phyloP scores from a whole-genome alignment of 2,888 invertebrate species.

The Colletes collaris region DNA sequence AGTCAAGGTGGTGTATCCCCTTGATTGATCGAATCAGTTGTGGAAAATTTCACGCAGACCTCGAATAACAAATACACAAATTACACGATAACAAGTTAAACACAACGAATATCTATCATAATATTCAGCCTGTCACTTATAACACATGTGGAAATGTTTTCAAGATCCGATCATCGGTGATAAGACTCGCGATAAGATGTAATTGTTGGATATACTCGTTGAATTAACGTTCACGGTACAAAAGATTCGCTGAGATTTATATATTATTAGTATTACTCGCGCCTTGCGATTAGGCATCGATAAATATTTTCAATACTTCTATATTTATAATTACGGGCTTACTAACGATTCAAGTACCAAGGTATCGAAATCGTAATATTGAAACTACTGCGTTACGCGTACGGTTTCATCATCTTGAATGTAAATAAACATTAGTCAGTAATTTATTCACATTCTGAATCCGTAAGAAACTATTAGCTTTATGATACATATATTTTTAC shows the following conservation, averaged over 20 bases:
- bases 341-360: too few relatives aligned
- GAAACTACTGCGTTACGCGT: too few relatives aligned
- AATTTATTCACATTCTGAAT: too few relatives aligned
- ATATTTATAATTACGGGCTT: too few relatives aligned
- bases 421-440: too few relatives aligned
- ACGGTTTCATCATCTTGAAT: too few relatives aligned
- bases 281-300: not conserved
- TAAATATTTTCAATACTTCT: too few relatives aligned
- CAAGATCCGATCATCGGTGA: slow-evolving; percentile 1
- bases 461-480: too few relatives aligned
- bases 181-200: not conserved
- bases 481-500: too few relatives aligned
- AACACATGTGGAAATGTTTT: not conserved
- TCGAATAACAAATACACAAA: not conserved
- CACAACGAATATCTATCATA: not conserved
- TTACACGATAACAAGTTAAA: slow-evolving; percentile 3
- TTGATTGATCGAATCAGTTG: not conserved
- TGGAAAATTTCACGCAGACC: not conserved
- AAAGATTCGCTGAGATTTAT: not conserved
- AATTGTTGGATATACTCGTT: not conserved
- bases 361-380: too few relatives aligned
- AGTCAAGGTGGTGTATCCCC: too few relatives aligned
- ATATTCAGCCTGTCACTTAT: not conserved
- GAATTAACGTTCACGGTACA: not conserved
- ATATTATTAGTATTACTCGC: not conserved